Evolutionary conservation across 2,797 vertebrate species (phyloP).

Genomic region (Dermochelys coriacea): DNA sequence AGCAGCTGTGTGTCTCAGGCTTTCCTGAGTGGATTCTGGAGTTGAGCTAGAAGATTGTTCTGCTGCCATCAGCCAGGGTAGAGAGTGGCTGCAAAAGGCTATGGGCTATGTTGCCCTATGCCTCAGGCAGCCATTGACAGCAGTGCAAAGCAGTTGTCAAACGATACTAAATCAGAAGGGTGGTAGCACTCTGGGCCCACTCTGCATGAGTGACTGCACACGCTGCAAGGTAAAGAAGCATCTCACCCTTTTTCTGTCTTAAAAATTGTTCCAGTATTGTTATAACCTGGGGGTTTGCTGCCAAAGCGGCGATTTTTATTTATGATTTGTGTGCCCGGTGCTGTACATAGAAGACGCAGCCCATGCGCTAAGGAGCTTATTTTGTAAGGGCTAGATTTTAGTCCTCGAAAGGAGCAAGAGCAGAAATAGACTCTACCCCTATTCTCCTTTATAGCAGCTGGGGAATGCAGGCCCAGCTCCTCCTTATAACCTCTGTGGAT

Average conservation of each 20-base stretch:
- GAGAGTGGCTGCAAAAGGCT: not conserved
- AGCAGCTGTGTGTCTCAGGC: not conserved
- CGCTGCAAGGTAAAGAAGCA: not conserved
- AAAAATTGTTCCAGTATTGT: not conserved
- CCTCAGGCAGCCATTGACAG: accelerated
- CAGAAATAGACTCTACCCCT: not conserved
- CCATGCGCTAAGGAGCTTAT: not conserved
- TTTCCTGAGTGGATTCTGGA: conserved; percentile 17
- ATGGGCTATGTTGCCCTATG: accelerated
- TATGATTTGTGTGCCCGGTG: not conserved
- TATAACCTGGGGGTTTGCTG: not conserved
- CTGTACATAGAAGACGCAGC: not conserved
- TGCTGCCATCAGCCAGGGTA: not conserved
- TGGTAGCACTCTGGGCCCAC: not conserved
- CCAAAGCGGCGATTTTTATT: not conserved
- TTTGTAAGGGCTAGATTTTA: not conserved
- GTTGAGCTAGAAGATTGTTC: not conserved
- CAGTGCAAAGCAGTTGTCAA: not conserved
- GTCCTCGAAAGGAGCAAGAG: not conserved
- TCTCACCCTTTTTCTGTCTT: not conserved
- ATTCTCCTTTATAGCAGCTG: not conserved
- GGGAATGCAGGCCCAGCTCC: not conserved
- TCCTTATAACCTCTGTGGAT: no score
- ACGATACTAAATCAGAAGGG: not conserved
- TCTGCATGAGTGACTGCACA: not conserved